Evolutionary conservation across 2,113 vertebrate species (phyloP), one percentile per base, ranked within the genome.

Genomic region (Macquaria ambigua): DNA sequence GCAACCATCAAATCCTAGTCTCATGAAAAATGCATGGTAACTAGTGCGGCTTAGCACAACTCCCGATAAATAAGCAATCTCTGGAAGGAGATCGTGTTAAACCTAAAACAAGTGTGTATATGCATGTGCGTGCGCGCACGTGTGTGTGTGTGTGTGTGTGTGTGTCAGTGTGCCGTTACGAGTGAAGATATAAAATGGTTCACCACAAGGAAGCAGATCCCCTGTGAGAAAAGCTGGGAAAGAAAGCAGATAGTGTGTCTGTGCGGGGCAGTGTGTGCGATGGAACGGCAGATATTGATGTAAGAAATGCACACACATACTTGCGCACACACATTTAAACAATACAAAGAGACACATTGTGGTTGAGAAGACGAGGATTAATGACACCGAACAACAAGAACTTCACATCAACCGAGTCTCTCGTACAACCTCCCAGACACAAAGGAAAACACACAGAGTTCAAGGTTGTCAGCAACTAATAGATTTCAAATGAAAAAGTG

Each of bases 11-110:
- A 92, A 92, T 92, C 90, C 81, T 53, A 7, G 28, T 66, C 86
- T 93, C 92, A 94, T 94, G 89, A 95, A 95, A 94, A 91, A 94
- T 94, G 92, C 93, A 94, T 91, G 86, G 74, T 83, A 91, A 93
- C 90, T 90, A 79, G 87, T 81, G 84, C 77, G 61, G 92, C 87
- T 93, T 89, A 84, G 88, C 86, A 88, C 88, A 91, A 89, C 77
- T 92, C 82, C 86, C 72, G 82, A 92, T 93, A 94, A 94, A 93
- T 95, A 93, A 94, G 91, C 92, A 93, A 91, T 93, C 91, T 90
- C 81, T 84, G 75, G 76, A 80, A 87, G 82, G 74, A 89, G 90
- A 92, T 92, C 69, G 68, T 83, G 89, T 91, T 90, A 80, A 93
- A 89, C 73, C 66, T 74, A 79, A 86, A 90, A 90, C 84, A 89